A percentile compares a stretch with the other conserved stretches of the same genome.
Conservation (phyloP, 2,113 vertebrate species). For the Oxyura jamaicensis region DNA sequence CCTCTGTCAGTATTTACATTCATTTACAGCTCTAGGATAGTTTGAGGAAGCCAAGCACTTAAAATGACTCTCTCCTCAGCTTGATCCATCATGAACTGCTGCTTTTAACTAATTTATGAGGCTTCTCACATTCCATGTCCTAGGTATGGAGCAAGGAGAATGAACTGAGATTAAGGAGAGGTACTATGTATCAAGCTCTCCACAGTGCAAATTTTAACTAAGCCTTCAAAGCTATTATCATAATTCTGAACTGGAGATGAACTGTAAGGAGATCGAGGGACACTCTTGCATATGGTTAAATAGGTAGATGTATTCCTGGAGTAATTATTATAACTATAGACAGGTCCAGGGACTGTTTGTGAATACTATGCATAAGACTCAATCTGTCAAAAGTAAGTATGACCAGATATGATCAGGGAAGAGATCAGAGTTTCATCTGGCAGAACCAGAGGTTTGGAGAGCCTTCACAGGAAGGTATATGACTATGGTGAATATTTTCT, state of each 20-base stretch:
- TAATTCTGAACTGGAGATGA: neutral
- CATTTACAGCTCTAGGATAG: neutral
- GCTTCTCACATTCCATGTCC: rapidly evolving
- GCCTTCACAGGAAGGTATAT: neutral
- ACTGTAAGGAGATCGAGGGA: neutral
- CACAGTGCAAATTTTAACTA: neutral
- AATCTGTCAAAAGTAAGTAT: neutral
- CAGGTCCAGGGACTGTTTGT: neutral
- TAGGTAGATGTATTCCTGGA: neutral
- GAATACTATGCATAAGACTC: neutral
- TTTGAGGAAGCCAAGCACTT: neutral
- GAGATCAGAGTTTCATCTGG: neutral
- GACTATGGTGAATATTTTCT: neutral
- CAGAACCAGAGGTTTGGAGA: neutral
- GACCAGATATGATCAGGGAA: neutral
- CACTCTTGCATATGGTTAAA: neutral
- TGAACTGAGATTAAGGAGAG: neutral
- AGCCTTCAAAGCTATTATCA: neutral
- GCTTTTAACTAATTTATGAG: neutral
- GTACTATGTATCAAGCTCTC: rapidly evolving
- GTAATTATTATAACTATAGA: neutral
- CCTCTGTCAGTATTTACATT: neutral
- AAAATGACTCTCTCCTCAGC: neutral
- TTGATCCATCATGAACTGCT: neutral
- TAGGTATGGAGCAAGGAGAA: neutral